Evolutionary conservation across 2,113 vertebrate genomes (phyloP).

Genomic region (Brachypodius melanocephalos): DNA sequence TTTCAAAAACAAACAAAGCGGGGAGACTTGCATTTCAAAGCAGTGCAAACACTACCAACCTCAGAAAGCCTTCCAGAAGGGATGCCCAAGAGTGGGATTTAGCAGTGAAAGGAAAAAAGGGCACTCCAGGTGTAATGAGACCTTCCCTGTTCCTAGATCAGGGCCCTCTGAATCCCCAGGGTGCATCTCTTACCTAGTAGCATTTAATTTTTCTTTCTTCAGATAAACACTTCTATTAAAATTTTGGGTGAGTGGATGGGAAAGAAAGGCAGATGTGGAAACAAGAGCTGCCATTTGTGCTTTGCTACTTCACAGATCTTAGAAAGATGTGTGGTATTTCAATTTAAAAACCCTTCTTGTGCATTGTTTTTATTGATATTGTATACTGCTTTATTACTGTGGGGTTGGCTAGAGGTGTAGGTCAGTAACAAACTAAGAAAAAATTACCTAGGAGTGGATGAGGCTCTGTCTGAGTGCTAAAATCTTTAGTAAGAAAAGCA

Average conservation of each 20-base stretch:
- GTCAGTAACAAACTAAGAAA: not conserved
- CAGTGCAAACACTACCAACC: constrained; percentile 45
- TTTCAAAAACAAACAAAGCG: constrained; percentile 63
- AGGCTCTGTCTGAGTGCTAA: not conserved
- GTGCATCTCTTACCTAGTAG: not conserved
- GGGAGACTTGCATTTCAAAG: constrained; percentile 55
- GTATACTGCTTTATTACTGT: not conserved
- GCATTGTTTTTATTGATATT: not conserved
- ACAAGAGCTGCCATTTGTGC: not conserved
- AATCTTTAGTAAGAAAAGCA: not conserved
- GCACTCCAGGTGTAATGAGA: constrained; percentile 27
- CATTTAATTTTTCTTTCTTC: constrained; percentile 28
- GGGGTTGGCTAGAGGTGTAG: not conserved
- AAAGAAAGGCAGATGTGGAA: not conserved
- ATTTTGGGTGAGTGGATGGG: not conserved
- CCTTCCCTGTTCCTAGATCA: not conserved
- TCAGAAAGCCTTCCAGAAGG: constrained; percentile 37
- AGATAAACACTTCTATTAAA: constrained; percentile 3
- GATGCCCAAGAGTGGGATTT: constrained; percentile 20
- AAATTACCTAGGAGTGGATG: not conserved
- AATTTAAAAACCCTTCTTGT: not conserved
- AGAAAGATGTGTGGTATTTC: not conserved
- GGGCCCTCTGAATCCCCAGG: not conserved
- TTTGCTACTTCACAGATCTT: not conserved
- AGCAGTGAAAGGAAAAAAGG: constrained; percentile 52